Base-by-base conservation (phyloP, 2,113 vertebrate species). In the Octodon degus region DNA sequence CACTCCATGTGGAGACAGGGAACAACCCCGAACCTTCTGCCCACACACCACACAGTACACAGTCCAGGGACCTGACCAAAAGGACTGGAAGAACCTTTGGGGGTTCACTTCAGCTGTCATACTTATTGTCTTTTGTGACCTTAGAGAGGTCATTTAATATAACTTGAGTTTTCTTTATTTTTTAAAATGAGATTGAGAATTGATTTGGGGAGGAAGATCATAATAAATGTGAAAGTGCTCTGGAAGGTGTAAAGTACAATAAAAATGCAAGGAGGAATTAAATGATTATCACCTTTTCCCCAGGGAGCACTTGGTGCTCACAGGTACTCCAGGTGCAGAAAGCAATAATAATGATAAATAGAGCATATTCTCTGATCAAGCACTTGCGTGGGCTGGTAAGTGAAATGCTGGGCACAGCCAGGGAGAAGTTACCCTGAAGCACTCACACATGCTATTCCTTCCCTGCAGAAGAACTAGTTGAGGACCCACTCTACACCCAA, bases 241-340 rank as follows among this genome's bases (percentile, higher is more conserved):
- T 60, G 93, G 81, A 82, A 85, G 83, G 43, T 47, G 32, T 89
- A 34, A 80, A 55, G 37, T 40, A 65, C 37, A 65, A 12, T 50
- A 65, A n/a, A 85, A 81, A 77, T 7, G 55, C 32, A 92, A 70
- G 80, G 60, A 87, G 6, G 85, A 89, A 86, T 86, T 80, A 70
- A 47, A 74, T 80, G 63, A 74, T 65, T 53, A 80, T 30, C 76
- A 32, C 37, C 34, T 88, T 65, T 77, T 34, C 85, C 93, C 88
- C 43, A 74, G 68, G 76, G 91, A 68, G 20, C n/a, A 65, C 34
- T 83, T 76, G 70, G 84, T 50, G 30, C 47, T 90, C 90, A 80
- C 0, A 50, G 95, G 88, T 86, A 63, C 81, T 34, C 32, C 22
- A 55, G 85, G 12, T 53, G 40, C 30, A 86, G 58, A 40, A 76